Evolutionary conservation across 1,140 invertebrate genomes (phyloP).

Genomic region (Micrasema longulum): DNA sequence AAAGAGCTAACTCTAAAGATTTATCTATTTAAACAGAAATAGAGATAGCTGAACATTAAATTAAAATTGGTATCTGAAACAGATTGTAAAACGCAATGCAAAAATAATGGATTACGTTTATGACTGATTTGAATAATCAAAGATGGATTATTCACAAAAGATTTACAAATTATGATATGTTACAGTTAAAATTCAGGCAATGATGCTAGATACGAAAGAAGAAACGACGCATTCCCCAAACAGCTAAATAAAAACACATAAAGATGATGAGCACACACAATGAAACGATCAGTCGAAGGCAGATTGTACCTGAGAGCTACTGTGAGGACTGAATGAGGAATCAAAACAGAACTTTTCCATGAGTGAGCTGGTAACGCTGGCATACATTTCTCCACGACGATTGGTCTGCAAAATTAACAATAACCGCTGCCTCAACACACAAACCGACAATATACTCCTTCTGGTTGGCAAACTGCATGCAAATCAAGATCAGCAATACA

Average conservation of each 20-base stretch:
- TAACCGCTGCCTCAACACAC: constrained; percentile 36
- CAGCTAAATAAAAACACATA: constrained; percentile 21
- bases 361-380: constrained; percentile 83
- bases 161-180: background rate
- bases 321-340: constrained; percentile 78
- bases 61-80: too few species aligned
- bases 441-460: background rate
- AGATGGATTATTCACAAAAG: too few species aligned
- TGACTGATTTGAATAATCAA: too few species aligned
- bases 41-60: too few species aligned
- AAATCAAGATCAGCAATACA: too few species aligned
- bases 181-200: too few species aligned
- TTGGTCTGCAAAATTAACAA: constrained; percentile 71
- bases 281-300: background rate
- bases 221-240: constrained; percentile 22
- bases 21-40: too few species aligned
- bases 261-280: constrained; percentile 7
- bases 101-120: too few species aligned
- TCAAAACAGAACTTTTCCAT: constrained; percentile 84
- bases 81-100: too few species aligned
- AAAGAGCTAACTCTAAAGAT: too few species aligned
- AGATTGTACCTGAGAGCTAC: constrained; percentile 74
- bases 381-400: constrained; percentile 83
- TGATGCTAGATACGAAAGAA: too few species aligned
- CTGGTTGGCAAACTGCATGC: background rate